Percentiles rank a stretch among this genome's conserved stretches.
Evolutionary conservation across 1,140 invertebrate species (phyloP).

Genomic region (Centruroides vittatus): DNA sequence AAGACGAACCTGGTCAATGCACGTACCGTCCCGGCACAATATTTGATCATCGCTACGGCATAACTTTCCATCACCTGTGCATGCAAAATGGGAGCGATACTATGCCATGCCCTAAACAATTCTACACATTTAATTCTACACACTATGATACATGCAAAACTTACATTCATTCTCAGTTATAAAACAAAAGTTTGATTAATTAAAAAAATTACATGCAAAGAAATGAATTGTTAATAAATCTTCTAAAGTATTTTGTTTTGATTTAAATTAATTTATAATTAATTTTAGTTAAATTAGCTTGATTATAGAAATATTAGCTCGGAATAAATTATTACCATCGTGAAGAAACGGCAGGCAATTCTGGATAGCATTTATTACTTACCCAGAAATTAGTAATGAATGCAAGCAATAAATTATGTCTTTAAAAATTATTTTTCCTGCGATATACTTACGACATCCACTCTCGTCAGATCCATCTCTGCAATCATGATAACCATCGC

Average conservation of each 20-base stretch:
- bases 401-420: neutral
- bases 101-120: too few species aligned
- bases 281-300: neutral
- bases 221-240: neutral
- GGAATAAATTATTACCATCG: neutral
- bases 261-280: neutral
- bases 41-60: slow-evolving; percentile 41
- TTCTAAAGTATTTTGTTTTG: neutral
- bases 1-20: slow-evolving; percentile 7
- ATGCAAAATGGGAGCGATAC: too few species aligned
- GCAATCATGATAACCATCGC: slow-evolving; percentile 66
- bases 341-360: neutral
- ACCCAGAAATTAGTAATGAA: neutral
- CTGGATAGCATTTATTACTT: neutral
- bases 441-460: slow-evolving; percentile 24
- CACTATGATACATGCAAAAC: too few species aligned
- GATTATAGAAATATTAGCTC: neutral
- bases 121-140: too few species aligned
- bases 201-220: too few species aligned
- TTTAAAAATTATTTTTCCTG: neutral
- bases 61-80: neutral
- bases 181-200: too few species aligned
- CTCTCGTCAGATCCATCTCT: slow-evolving; percentile 26
- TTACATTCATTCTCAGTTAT: too few species aligned
- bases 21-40: slow-evolving; percentile 27